phyloP scores from a whole-genome alignment of 2,888 invertebrate genomes.

The Stratiomys singularior region DNA sequence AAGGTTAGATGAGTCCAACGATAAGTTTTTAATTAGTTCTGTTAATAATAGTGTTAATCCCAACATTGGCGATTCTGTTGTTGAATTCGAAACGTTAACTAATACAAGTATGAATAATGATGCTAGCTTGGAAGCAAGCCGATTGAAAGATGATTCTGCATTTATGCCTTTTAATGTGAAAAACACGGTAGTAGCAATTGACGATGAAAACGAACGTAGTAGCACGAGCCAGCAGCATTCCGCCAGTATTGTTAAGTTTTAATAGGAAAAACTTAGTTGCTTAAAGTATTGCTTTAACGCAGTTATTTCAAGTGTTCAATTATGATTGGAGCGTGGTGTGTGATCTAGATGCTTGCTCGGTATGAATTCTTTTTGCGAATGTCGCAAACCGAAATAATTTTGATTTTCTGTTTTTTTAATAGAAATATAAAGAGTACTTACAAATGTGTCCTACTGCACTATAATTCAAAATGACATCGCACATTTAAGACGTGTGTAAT shows the following conservation, averaged over 20 bases:
- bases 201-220: conserved; percentile 42
- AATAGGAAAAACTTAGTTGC: neutral
- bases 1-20: conserved; percentile 75
- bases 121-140: conserved; percentile 49
- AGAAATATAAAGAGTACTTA: no score
- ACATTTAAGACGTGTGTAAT: no score
- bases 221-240: conserved; percentile 37
- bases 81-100: conserved; percentile 48
- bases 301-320: no score
- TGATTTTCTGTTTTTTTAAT: no score
- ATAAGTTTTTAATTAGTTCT: conserved; percentile 61
- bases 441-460: no score
- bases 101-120: conserved; percentile 47
- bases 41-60: conserved; percentile 46
- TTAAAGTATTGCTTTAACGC: no score
- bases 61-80: conserved; percentile 52
- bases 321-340: no score
- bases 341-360: no score
- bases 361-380: no score
- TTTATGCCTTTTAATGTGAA: conserved; percentile 33
- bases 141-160: conserved; percentile 39
- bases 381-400: no score
- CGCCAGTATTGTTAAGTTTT: conserved; percentile 52
- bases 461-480: no score
- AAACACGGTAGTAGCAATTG: conserved; percentile 44